Percentiles rank a stretch among this genome's conserved stretches.
Conservation (phyloP, 2,888 invertebrate genomes). For the Meliscaeva auricollis region DNA sequence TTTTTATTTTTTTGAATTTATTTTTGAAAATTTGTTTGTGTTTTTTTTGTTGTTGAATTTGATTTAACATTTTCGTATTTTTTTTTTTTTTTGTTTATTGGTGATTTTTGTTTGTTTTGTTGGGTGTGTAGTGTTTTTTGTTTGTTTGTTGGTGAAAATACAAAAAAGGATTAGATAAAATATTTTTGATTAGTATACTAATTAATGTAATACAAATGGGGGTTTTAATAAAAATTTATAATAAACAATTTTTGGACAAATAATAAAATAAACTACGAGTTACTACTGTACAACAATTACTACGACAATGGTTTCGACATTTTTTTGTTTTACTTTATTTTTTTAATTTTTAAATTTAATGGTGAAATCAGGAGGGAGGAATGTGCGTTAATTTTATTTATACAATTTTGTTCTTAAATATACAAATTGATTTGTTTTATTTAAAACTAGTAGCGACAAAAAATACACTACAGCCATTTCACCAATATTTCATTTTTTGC, state of each 20-base stretch:
- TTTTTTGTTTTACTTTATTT: background rate
- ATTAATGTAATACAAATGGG: constrained; percentile 43
- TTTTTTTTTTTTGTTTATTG: constrained; percentile 76
- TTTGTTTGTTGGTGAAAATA: constrained; percentile 79
- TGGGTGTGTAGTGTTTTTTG: constrained; percentile 74
- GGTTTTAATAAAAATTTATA: background rate
- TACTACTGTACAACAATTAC: constrained; percentile 14
- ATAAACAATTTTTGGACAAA: constrained; percentile 11
- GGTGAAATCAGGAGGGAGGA: constrained; percentile 14
- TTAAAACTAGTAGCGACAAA: constrained; percentile 56
- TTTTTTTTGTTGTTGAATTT: constrained; percentile 67
- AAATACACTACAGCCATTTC: constrained; percentile 66
- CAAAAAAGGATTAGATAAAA: constrained; percentile 82
- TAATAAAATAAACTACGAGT: constrained; percentile 5
- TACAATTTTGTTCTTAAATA: constrained; percentile 22
- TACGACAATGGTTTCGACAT: constrained; percentile 23
- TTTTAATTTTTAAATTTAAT: background rate
- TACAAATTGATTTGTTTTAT: constrained; percentile 21
- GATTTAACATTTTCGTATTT: constrained; percentile 69
- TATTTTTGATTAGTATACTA: constrained; percentile 78
- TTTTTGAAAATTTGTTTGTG: constrained; percentile 38
- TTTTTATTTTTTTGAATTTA: constrained; percentile 70
- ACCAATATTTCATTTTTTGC: constrained; percentile 47
- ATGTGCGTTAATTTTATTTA: constrained; percentile 27
- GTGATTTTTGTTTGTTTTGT: constrained; percentile 76